These are phyloP conservation scores for Caenorhabditis sp. DNA, from an alignment of 2,888 invertebrate genomes.

Conservation along the genomic window DNA sequence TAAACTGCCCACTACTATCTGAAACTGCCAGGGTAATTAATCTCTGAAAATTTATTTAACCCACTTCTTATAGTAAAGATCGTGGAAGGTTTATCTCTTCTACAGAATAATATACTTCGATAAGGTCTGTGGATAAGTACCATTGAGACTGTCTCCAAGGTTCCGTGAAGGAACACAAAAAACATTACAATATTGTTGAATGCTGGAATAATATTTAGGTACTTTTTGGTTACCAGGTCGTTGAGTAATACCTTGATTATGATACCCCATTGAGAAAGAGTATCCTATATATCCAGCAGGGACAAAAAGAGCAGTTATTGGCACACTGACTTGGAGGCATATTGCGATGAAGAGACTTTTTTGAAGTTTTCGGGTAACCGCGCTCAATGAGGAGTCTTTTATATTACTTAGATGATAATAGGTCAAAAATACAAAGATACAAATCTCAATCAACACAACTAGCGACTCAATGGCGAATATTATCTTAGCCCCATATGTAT, in stretches of 20 bases:
- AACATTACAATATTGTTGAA: constrained; percentile 6
- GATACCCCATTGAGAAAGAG: background rate
- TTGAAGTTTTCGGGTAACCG: constrained; percentile 3
- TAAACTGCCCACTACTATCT: no score
- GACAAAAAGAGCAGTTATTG: constrained; percentile 3
- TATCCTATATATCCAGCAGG: background rate
- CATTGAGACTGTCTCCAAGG: constrained; percentile 8
- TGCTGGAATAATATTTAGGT: constrained; percentile 13
- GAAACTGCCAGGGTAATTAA: no score
- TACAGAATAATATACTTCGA: no score
- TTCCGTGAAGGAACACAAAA: constrained; percentile 4
- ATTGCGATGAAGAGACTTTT: constrained; percentile 9
- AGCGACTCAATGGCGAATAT: no score
- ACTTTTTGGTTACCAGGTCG: background rate
- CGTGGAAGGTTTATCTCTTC: no score
- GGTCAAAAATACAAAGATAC: no score
- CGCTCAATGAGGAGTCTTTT: no score
- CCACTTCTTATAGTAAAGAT: no score
- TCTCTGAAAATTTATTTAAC: no score
- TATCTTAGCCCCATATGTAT: no score
- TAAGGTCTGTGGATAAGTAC: constrained; percentile 19
- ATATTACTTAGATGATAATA: no score
- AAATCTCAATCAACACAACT: no score
- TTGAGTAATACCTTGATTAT: constrained; percentile 9
- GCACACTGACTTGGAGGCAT: constrained; percentile 8